phyloP scores from a whole-genome alignment of 2,888 invertebrate species.

The Eulithis testata region DNA sequence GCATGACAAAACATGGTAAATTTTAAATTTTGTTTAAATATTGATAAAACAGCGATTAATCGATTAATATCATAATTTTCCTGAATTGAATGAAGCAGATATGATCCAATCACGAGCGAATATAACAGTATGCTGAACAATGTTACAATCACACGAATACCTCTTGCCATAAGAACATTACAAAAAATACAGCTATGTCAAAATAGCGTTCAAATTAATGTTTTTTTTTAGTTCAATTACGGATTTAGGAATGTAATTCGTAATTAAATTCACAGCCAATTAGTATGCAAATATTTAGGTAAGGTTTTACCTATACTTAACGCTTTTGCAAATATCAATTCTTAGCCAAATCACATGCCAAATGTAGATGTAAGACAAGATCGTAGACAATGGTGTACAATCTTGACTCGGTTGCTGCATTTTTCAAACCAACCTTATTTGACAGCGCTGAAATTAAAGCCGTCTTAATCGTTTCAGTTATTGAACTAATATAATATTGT shows the following conservation, averaged over 20 bases:
- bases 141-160: conserved; percentile 21
- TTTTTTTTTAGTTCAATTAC: not conserved
- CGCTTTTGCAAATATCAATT: too few species aligned
- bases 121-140: conserved; percentile 16
- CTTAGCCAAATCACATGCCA: too few species aligned
- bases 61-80: conserved; percentile 36
- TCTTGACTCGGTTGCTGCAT: too few species aligned
- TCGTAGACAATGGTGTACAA: too few species aligned
- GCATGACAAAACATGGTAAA: conserved; percentile 83
- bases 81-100: conserved; percentile 23
- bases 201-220: not conserved
- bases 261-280: not conserved
- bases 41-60: conserved; percentile 38
- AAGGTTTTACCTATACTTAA: too few species aligned
- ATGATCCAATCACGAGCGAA: conserved; percentile 27
- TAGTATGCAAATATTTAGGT: not conserved
- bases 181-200: not conserved
- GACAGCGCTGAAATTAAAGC: too few species aligned
- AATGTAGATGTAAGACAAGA: too few species aligned
- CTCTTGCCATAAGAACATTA: not conserved
- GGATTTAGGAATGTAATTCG: not conserved
- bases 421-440: too few species aligned
- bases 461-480: too few species aligned
- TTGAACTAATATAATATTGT: too few species aligned
- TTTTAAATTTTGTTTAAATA: conserved; percentile 50